Evolutionary conservation across 2,888 invertebrate species (phyloP).

Genomic region (Germaria angustata): DNA sequence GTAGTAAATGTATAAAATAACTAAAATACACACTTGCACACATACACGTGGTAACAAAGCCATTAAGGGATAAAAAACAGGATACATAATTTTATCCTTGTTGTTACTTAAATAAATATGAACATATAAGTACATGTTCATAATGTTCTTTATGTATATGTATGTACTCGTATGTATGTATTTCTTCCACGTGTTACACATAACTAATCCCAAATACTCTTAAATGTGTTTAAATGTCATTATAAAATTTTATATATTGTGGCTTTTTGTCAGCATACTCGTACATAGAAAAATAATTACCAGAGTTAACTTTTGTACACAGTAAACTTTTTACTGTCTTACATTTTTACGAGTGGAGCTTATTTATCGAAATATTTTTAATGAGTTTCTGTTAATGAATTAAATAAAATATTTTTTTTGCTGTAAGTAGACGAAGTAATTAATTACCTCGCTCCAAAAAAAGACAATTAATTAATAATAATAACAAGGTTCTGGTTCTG

Average conservation of each 20-base stretch:
- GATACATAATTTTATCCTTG: constrained; percentile 21
- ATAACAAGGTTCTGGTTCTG: no score
- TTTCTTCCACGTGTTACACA: no score
- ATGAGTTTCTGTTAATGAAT: no score
- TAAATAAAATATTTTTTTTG: no score
- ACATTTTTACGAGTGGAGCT: no score
- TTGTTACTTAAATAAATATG: constrained; percentile 29
- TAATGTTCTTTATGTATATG: background rate
- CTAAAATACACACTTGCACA: background rate
- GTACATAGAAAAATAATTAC: background rate
- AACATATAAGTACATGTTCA: no score
- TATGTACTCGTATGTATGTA: background rate
- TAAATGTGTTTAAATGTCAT: background rate
- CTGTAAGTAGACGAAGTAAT: no score
- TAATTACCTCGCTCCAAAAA: no score
- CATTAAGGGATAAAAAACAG: background rate
- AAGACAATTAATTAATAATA: no score
- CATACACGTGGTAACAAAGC: background rate
- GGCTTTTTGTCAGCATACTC: background rate
- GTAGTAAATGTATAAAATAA: background rate
- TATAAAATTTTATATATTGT: constrained; percentile 4
- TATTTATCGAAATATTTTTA: no score
- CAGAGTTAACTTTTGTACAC: background rate
- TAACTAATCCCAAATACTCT: no score
- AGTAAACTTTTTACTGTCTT: no score